Evolutionary conservation across 2,113 vertebrate genomes (phyloP).

Genomic region (Catharus minimus): DNA sequence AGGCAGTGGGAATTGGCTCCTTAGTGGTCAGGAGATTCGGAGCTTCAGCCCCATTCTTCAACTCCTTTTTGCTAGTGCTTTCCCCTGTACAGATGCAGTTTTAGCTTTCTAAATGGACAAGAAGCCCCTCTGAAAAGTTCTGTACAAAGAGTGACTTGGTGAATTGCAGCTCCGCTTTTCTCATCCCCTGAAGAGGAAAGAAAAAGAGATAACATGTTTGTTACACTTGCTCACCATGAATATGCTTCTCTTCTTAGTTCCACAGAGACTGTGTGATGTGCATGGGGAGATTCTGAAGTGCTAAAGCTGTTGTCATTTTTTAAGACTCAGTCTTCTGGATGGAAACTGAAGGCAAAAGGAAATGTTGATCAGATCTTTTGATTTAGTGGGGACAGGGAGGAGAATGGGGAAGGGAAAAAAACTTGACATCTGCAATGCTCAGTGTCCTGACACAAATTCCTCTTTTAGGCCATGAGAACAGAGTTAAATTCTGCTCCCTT

Average conservation of each 20-base stretch:
- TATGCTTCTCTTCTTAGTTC: neutral
- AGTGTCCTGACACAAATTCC: neutral
- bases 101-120: neutral
- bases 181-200: neutral
- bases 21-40: neutral
- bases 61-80: neutral
- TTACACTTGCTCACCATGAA: neutral
- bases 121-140: neutral
- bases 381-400: neutral
- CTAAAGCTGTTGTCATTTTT: neutral
- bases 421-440: neutral
- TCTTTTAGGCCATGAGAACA: neutral
- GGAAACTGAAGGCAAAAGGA: neutral
- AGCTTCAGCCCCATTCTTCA: neutral
- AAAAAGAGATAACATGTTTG: neutral
- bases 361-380: neutral
- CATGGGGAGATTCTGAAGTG: neutral
- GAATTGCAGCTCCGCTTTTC: neutral
- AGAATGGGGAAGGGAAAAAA: neutral
- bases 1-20: neutral
- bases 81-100: neutral
- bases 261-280: neutral
- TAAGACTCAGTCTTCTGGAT: neutral
- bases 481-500: neutral
- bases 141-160: neutral